Base-by-base conservation (phyloP, 2,113 vertebrate species). In the Calypte anna region DNA sequence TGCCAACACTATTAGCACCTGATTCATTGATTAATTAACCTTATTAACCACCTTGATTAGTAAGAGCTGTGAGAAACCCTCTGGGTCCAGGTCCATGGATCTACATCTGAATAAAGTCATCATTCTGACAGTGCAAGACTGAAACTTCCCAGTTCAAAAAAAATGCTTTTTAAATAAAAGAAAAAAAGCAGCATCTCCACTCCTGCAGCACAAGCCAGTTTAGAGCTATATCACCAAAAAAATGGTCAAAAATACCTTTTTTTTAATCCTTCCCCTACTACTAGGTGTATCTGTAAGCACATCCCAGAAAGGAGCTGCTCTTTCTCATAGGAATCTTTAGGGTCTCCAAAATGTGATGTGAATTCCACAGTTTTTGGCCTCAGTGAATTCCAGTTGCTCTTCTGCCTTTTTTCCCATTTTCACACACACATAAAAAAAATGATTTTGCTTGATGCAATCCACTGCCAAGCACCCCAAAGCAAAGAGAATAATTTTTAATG, bases 111-210 rank as follows among this genome's bases (percentile, higher is more conserved):
- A 64, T 6, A 4, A 6, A 82, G 53, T 6, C 62, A 21, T 61
- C 17, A 27, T 11, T 61, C 46, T 50, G 50, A 38, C 5, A 10
- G 7, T 14, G 48, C 61, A 73, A 48, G 16, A 7, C 0, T 16
- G 31, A 50, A 77, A 68, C 25, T 12, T 59, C 33, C 12, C 0
- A 0, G 38, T 46, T 33, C 44, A 14, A n/a, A 57, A 40, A 40
- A 24, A 55, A 62, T 27, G 13, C 19, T 93, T 62, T 1, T 0
- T 12, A 13, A 53, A 13, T 10, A 31, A 64, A 85, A 64, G 12
- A 19, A 63, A 77, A 82, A 82, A 82, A 22, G 36, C 40, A 86
- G 14, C 2, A 3, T 15, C 21, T 46, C 53, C n/a, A 24, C 30
- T 51, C 40, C 69, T 76, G 48, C 28, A 78, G 22, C 38, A 9